Base-by-base conservation (phyloP, 2,113 vertebrate genomes). In the Tragelaphus strepsiceros region DNA sequence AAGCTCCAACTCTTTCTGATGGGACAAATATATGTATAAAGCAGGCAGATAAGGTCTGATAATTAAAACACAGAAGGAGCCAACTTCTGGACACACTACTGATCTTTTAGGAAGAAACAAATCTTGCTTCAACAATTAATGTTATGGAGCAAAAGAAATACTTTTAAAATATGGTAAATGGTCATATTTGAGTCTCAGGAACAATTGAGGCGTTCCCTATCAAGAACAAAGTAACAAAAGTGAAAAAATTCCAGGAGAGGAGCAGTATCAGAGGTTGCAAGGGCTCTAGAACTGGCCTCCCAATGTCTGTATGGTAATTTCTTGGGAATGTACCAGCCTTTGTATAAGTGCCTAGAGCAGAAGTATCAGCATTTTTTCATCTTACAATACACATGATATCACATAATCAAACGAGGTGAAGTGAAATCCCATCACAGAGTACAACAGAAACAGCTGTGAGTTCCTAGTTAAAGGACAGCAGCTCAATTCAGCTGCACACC, bases 391-490 rank as follows among this genome's bases (percentile, higher is more conserved):
- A 43, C 59, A 67, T 59, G n/a, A 74, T 85, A 93, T 95, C 78
- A 26, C 56, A 87, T 96, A 96, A 94, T 89, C 51, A 80, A 88
- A 88, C 30, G 8, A 96, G 77, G 77, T 86, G 58, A 92, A 32
- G 64, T 77, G 26, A 91, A 92, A 97, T 95, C 95, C 95, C 85
- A 80, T 95, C 94, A 77, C 88, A 95, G 61, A 95, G 78, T 74
- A 95, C 91, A 88, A 82, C 61, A 91, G 19, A 90, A 93, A 94
- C 96, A 95, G 94, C 94, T 97, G 67, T 89, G 91, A 92, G 53
- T 56, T 92, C 83, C 49, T 88, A 49, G 85, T 93, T 93, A 97
- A 64, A 97, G 90, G 85, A 97, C 35, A 89, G 77, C 56, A 46
- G 53, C 88, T 94, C 64, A 54, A 49, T 91, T 97, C 93, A 90